Evolutionary conservation across 2,113 vertebrate genomes (phyloP).

Genomic region (Dicaeum eximium): DNA sequence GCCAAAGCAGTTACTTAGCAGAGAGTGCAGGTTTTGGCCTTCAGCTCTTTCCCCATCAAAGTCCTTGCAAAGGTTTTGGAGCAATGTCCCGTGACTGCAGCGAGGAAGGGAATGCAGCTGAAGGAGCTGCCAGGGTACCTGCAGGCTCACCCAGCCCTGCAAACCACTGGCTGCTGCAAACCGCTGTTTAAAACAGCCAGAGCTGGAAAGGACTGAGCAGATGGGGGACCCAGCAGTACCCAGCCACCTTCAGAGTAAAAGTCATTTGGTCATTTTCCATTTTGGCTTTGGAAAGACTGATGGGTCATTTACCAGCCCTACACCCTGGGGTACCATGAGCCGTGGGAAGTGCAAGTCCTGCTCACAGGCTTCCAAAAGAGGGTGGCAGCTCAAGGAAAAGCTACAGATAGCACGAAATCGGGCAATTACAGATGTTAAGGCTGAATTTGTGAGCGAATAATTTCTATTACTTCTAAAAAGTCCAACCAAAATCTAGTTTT

Average conservation of each 20-base stretch:
- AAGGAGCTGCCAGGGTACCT: neutral
- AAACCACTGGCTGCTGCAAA: neutral
- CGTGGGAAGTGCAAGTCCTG: fast-evolving
- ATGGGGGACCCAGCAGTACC: neutral
- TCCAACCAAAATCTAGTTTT: neutral
- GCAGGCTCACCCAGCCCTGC: neutral
- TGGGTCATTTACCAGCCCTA: neutral
- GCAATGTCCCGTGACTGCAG: neutral
- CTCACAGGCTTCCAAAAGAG: neutral
- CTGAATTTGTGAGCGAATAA: neutral
- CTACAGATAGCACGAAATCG: neutral
- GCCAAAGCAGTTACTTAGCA: neutral
- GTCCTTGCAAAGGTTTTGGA: neutral
- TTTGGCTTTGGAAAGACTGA: fast-evolving
- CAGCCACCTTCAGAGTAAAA: neutral
- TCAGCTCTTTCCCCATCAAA: neutral
- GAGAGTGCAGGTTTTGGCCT: neutral
- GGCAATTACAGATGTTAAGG: neutral
- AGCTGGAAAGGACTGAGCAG: neutral
- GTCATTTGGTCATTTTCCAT: too few relatives aligned
- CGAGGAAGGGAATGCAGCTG: neutral
- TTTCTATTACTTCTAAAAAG: neutral
- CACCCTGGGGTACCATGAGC: neutral
- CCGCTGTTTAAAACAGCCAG: neutral
- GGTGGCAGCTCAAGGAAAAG: neutral